These are phyloP conservation scores for Allochrocebus solatus DNA, from an alignment of 2,797 vertebrate genomes.

Conservation along the genomic window DNA sequence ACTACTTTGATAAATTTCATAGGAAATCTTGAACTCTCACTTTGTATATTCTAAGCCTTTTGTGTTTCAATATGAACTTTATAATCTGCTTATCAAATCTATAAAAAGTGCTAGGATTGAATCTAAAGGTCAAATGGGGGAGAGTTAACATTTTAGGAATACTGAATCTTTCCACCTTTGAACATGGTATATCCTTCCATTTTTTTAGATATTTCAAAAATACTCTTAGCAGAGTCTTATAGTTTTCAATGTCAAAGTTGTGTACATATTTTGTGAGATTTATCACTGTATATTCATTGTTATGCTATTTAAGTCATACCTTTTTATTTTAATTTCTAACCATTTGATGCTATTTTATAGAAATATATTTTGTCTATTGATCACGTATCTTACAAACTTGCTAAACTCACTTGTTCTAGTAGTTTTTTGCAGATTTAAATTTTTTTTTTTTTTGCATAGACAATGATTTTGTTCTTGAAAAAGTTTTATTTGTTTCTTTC, in stretches of 20 bases:
- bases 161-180: not conserved
- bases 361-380: not conserved
- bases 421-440: not conserved
- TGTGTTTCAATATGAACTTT: conserved; percentile 14
- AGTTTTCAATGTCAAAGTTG: not conserved
- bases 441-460: not conserved
- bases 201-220: not conserved
- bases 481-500: not conserved
- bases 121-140: conserved; percentile 12
- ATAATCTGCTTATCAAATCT: conserved; percentile 43
- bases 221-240: not conserved
- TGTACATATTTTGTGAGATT: not conserved
- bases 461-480: not conserved
- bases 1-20: not conserved
- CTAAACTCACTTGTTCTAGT: not conserved
- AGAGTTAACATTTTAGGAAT: not conserved
- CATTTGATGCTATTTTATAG: not conserved
- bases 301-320: not conserved
- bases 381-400: not conserved
- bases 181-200: not conserved
- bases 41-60: not conserved
- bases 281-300: not conserved
- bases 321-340: not conserved
- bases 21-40: not conserved
- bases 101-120: not conserved